phyloP scores from a whole-genome alignment of 2,888 invertebrate genomes.

The Eristalis pertinax region DNA sequence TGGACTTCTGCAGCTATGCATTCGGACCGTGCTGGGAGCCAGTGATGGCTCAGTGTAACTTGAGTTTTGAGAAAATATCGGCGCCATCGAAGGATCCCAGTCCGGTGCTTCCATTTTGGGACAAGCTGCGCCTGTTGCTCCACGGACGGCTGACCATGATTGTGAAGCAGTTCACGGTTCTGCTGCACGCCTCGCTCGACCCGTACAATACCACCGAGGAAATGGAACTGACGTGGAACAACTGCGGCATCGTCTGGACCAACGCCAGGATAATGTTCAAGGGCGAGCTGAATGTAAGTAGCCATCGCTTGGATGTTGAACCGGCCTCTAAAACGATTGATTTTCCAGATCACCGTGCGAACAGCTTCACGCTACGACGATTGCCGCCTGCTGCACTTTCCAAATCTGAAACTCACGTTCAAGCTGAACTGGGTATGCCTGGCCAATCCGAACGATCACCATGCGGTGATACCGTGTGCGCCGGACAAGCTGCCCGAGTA shows the following conservation, averaged over 20 bases:
- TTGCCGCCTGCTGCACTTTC: slow-evolving; percentile 95
- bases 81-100: slow-evolving; percentile 96
- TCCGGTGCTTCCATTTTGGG: slow-evolving; percentile 97
- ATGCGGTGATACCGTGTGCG: slow-evolving; percentile 96
- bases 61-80: slow-evolving; percentile 92
- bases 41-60: slow-evolving; percentile 82
- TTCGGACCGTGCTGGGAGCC: slow-evolving; percentile 99
- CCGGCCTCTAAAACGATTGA: background rate
- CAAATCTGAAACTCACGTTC: slow-evolving; percentile 91
- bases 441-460: slow-evolving; percentile 97
- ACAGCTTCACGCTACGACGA: slow-evolving; percentile 99
- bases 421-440: slow-evolving; percentile 95
- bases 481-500: slow-evolving; percentile 98
- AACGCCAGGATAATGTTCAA: slow-evolving; percentile 95
- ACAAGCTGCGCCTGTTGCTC: slow-evolving; percentile 94
- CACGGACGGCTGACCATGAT: slow-evolving; percentile 96
- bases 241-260: slow-evolving; percentile 97
- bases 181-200: slow-evolving; percentile 97
- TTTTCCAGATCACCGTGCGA: slow-evolving; percentile 86
- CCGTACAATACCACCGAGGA: slow-evolving; percentile 99
- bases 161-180: slow-evolving; percentile 92
- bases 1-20: slow-evolving; percentile 93
- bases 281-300: slow-evolving; percentile 92
- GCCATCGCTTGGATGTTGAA: background rate
- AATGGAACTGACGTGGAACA: slow-evolving; percentile 98